A percentile compares a stretch with the other conserved stretches of the same genome.
phyloP scores from a whole-genome alignment of 2,888 invertebrate species.

The Loripinus fragilis region DNA sequence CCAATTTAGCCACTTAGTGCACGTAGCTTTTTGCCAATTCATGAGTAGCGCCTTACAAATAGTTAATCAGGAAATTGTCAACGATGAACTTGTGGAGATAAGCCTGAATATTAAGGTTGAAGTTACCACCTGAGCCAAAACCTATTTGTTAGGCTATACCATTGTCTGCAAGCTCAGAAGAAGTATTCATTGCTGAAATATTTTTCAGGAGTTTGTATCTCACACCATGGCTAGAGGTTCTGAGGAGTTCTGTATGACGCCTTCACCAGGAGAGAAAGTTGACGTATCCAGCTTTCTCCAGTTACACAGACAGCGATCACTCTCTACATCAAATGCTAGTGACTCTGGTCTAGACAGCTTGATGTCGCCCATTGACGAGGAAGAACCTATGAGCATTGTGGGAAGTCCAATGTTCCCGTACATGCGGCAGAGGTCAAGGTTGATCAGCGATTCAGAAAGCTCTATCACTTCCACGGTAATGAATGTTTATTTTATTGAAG shows the following conservation, averaged over 20 bases:
- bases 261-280: slow-evolving; percentile 79
- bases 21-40: no score
- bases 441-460: slow-evolving; percentile 70
- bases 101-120: no score
- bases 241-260: slow-evolving; percentile 82
- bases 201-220: slow-evolving; percentile 10
- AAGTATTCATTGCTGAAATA: no score
- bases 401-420: slow-evolving; percentile 32
- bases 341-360: slow-evolving; percentile 59
- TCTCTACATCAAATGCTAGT: slow-evolving; percentile 66
- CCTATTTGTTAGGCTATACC: no score
- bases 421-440: slow-evolving; percentile 50
- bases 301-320: slow-evolving; percentile 77
- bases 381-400: slow-evolving; percentile 74
- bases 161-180: no score
- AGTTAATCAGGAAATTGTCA: no score
- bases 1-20: no score
- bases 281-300: slow-evolving; percentile 81
- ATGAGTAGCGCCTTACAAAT: no score
- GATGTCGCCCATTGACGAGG: slow-evolving; percentile 65
- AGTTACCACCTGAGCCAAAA: no score
- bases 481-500: no score
- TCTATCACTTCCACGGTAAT: slow-evolving; percentile 74
- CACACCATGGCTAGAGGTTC: slow-evolving; percentile 81
- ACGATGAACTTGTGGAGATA: no score